Evolutionary conservation across 2,888 invertebrate genomes (phyloP).

Genomic region (Crioceris asparagi): DNA sequence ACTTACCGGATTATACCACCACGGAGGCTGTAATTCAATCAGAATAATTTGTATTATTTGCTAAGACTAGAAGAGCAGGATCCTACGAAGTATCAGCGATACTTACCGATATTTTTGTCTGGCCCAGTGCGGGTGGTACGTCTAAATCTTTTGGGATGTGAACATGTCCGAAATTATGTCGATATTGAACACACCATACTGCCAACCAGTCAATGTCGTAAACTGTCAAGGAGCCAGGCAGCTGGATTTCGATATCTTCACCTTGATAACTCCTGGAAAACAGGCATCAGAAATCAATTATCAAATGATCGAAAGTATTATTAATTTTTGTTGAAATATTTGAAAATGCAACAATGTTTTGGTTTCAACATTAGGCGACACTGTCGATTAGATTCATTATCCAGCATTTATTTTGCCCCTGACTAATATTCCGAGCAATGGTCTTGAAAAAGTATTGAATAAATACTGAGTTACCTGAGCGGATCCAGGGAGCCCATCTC

Average conservation of each 20-base stretch:
- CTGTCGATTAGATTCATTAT: too few species aligned
- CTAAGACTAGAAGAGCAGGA: not conserved
- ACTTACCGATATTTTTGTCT: constrained; percentile 82
- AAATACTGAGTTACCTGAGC: constrained; percentile 36
- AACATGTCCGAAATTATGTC: constrained; percentile 86
- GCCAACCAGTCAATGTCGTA: constrained; percentile 88
- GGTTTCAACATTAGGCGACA: too few species aligned
- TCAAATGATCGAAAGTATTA: too few species aligned
- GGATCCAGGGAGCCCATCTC: constrained; percentile 76
- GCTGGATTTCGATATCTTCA: constrained; percentile 82
- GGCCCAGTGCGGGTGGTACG: constrained; percentile 81
- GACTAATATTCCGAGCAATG: too few species aligned
- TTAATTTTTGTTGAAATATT: too few species aligned
- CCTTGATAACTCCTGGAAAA: constrained; percentile 69
- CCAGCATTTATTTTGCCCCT: too few species aligned
- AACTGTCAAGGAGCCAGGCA: constrained; percentile 74
- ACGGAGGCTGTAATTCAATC: constrained; percentile 56
- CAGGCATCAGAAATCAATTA: too few species aligned
- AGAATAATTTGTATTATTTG: not conserved
- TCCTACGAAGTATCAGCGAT: not conserved
- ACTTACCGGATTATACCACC: constrained; percentile 93
- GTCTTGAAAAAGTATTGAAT: not conserved
- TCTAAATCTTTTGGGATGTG: constrained; percentile 77
- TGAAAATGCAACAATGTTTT: too few species aligned
- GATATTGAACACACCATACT: constrained; percentile 83